Percentiles rank a stretch among this genome's conserved stretches.
These are phyloP conservation scores for Ephestia elutella DNA, from an alignment of 1,140 invertebrate species.

Conservation along the genomic window DNA sequence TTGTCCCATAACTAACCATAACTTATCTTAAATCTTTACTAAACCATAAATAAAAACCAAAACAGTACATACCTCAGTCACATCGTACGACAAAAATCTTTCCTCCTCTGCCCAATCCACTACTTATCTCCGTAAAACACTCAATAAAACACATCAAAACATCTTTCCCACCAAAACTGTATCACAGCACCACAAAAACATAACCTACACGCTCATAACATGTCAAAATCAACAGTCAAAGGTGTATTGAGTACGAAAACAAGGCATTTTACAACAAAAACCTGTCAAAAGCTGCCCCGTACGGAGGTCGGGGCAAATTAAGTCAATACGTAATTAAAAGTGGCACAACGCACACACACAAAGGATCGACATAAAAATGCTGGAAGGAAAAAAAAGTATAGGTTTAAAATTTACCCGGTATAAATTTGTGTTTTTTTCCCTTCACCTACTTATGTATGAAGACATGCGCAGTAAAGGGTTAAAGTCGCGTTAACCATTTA, in stretches of 20 bases:
- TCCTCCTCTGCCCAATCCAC: not conserved
- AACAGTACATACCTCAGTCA: constrained; percentile 29
- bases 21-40: no score
- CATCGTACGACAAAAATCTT: constrained; percentile 26
- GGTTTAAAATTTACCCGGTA: constrained; percentile 74
- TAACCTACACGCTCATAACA: constrained; percentile 25
- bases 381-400: constrained; percentile 72
- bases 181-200: constrained; percentile 26
- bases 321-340: constrained; percentile 75
- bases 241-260: constrained; percentile 6
- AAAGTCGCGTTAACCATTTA: constrained; percentile 30
- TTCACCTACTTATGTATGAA: constrained; percentile 67
- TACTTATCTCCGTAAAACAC: constrained; percentile 18
- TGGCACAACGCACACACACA: constrained; percentile 67
- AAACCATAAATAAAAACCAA: constrained; percentile 9
- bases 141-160: not conserved
- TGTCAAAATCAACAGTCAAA: constrained; percentile 8
- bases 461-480: constrained; percentile 72
- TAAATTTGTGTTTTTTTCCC: constrained; percentile 75
- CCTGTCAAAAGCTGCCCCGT: constrained; percentile 34
- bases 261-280: constrained; percentile 18
- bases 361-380: constrained; percentile 71
- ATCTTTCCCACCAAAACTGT: constrained; percentile 46
- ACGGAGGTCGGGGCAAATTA: constrained; percentile 66
- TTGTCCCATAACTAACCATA: constrained; percentile 19